phyloP scores from a whole-genome alignment of 1,140 invertebrate species.

The Rhynchophorus ferrugineus region DNA sequence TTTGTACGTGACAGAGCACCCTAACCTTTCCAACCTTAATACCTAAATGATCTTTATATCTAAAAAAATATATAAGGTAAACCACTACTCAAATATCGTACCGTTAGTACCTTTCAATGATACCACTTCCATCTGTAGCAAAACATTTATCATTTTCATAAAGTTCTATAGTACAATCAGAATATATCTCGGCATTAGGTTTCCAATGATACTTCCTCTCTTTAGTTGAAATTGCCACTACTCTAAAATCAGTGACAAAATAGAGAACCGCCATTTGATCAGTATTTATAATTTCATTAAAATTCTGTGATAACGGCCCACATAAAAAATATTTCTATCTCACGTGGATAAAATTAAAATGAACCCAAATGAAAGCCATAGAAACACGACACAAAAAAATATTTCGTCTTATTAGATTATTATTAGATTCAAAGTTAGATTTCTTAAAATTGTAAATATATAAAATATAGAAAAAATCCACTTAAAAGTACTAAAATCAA shows the following conservation, averaged over 20 bases:
- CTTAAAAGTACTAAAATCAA: too few relatives aligned
- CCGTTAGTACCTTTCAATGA: background rate
- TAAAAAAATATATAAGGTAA: too few relatives aligned
- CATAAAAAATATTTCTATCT: too few relatives aligned
- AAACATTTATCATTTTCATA: constrained; percentile 5
- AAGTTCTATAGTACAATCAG: constrained; percentile 6
- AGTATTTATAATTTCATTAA: background rate
- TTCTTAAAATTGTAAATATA: too few relatives aligned
- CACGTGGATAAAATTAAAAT: too few relatives aligned
- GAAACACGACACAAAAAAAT: too few relatives aligned
- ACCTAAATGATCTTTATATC: constrained; percentile 56
- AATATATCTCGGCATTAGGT: constrained; percentile 1
- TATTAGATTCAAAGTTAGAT: too few relatives aligned
- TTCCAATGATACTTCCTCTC: constrained; percentile 21
- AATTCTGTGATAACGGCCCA: background rate
- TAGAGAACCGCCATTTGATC: background rate
- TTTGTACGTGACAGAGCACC: constrained; percentile 64
- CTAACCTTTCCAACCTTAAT: constrained; percentile 67
- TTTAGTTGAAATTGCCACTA: constrained; percentile 49
- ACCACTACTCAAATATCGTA: too few relatives aligned
- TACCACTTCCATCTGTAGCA: background rate
- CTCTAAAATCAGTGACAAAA: constrained; percentile 36
- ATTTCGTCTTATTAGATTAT: too few relatives aligned
- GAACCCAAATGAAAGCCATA: too few relatives aligned
- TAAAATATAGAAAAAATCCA: too few relatives aligned